A percentile compares a stretch with the other conserved stretches of the same genome.
phyloP scores from a whole-genome alignment of 2,888 invertebrate species.

The Pandemis corylana region DNA sequence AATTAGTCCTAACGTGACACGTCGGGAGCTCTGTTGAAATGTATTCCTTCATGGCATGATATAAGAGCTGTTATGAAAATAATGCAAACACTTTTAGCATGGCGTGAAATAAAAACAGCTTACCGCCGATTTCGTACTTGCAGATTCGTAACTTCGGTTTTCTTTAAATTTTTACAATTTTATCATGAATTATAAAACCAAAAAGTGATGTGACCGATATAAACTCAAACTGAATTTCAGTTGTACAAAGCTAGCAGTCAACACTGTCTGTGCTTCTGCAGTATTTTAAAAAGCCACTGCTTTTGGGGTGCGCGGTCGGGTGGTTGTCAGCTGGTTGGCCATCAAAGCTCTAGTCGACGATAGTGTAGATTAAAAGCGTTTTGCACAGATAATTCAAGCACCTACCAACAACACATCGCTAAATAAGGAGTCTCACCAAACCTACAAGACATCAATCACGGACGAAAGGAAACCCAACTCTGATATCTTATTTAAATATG shows the following conservation, averaged over 20 bases:
- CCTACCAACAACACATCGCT: too few relatives aligned
- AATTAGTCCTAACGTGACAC: slow-evolving; percentile 36
- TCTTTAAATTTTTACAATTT: too few relatives aligned
- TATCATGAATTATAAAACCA: too few relatives aligned
- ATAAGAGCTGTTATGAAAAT: background rate
- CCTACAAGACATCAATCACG: too few relatives aligned
- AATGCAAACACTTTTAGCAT: background rate
- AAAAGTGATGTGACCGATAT: background rate
- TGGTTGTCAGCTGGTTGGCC: slow-evolving; percentile 17
- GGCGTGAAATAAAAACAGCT: too few relatives aligned
- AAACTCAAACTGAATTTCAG: background rate
- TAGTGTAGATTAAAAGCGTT: slow-evolving; percentile 24
- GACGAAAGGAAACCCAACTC: too few relatives aligned
- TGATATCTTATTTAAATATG: too few relatives aligned
- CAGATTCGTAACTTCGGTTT: too few relatives aligned
- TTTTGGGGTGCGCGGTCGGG: background rate
- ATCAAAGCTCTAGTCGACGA: slow-evolving; percentile 13
- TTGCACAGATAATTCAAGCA: too few relatives aligned
- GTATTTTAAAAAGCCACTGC: slow-evolving; percentile 2
- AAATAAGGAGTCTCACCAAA: too few relatives aligned
- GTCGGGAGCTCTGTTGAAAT: slow-evolving; percentile 25
- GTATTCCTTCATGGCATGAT: slow-evolving; percentile 12
- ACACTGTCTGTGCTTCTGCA: background rate
- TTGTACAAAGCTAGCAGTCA: background rate
- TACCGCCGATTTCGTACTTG: too few relatives aligned